Percentiles rank a stretch among this genome's conserved stretches.
phyloP scores from a whole-genome alignment of 2,113 vertebrate species.

The Macroglossus sobrinus region DNA sequence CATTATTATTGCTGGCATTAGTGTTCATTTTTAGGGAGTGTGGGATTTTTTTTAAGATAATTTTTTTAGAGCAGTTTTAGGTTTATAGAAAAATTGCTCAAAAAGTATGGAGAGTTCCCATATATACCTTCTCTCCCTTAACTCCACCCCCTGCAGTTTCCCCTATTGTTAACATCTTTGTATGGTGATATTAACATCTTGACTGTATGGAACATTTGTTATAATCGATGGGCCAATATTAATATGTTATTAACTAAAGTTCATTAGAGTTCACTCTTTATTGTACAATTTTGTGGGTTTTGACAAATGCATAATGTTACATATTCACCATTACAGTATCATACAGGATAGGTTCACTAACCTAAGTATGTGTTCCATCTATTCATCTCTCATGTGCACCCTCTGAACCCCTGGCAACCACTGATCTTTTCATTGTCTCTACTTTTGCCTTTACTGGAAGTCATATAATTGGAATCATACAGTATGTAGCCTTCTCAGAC shows the following conservation, averaged over 20 bases:
- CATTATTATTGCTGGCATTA: not conserved
- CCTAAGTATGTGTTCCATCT: not conserved
- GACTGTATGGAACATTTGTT: not conserved
- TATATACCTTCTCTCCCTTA: not conserved
- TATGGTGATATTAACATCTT: not conserved
- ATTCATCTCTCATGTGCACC: not conserved
- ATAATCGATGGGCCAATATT: not conserved
- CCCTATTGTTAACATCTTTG: not conserved
- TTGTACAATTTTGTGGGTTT: not conserved
- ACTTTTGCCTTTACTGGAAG: not conserved
- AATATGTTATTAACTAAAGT: not conserved
- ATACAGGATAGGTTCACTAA: not conserved
- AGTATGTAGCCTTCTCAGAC: not conserved
- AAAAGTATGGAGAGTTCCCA: not conserved
- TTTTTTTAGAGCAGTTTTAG: not conserved
- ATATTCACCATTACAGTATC: not conserved
- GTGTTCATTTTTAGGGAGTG: not conserved
- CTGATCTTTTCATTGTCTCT: not conserved
- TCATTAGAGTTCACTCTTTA: not conserved
- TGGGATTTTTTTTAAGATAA: not conserved
- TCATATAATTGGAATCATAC: not conserved
- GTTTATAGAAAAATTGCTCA: not conserved
- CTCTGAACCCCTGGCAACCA: not conserved
- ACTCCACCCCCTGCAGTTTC: not conserved
- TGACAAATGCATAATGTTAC: not conserved